Base-by-base conservation (phyloP, 2,113 vertebrate species). In the Mus pahari region DNA sequence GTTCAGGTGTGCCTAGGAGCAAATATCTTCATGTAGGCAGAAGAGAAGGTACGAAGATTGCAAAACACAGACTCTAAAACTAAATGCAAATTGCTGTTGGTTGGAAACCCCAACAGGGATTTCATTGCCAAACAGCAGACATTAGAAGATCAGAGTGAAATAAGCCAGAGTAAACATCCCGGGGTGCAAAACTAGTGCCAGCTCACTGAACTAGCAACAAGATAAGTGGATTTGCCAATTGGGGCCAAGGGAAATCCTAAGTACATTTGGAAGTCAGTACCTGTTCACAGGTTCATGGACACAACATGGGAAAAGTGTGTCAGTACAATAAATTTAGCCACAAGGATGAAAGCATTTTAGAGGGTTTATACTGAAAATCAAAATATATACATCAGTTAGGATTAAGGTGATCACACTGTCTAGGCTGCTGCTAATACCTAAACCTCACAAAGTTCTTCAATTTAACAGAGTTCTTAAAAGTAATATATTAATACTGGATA, bases 1-100 rank as follows among this genome's bases (percentile, higher is more conserved):
- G 98, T 98, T 98, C 98, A 99, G 98, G 98, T 98, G 97, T 98
- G 4, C 94, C 98, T 98, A 94, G 97, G 96, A 98, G 98, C 98
- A 64, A 97, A 97, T 93, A 79, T 92, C 89, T 94, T 97, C 94
- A 1, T 71, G 95, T 60, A 98, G 90, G 42, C 97, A 97, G 93
- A 94, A 98, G 93, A 90, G 83, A 97, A 97, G 96, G 96, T 68
- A 93, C 24, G 3, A 91, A 97, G 98, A 97, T 89, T 92, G 77
- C 95, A 95, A 94, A 97, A 94, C 82, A 92, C 97, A 94, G 68
- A 91, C 86, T 97, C 64, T 83, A 96, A 89, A 98, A 97, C 90
- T 96, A 96, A 91, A 95, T 75, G 92, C 92, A 97, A 98, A 98
- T 96, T 95, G 94, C 96, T 98, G 92, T 96, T 96, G 17, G 91